phyloP scores from a whole-genome alignment of 2,888 invertebrate species.

The Phengaris alcon region DNA sequence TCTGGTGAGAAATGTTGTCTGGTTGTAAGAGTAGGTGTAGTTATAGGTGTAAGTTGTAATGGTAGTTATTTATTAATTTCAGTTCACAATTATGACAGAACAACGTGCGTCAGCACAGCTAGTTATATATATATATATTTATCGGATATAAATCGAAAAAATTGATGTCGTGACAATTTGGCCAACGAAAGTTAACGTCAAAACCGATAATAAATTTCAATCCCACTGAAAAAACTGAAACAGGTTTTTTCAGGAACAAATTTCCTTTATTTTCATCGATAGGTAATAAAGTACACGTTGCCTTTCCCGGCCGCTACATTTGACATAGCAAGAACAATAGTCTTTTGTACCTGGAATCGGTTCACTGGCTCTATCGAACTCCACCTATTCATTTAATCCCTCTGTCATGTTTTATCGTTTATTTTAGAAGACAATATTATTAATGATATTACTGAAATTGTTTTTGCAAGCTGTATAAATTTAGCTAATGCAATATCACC shows the following conservation, averaged over 20 bases:
- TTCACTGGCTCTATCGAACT: slow-evolving; percentile 55
- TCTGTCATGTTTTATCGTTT: slow-evolving; percentile 65
- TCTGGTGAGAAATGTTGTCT: no score
- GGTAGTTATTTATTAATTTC: no score
- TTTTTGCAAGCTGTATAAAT: background rate
- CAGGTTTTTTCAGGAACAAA: no score
- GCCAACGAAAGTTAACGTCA: background rate
- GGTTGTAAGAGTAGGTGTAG: no score
- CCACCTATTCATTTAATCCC: slow-evolving; percentile 61
- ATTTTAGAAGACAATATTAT: slow-evolving; percentile 58
- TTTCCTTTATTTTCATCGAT: slow-evolving; percentile 41
- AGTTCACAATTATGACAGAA: no score
- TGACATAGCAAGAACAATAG: slow-evolving; percentile 71
- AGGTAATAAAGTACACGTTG: slow-evolving; percentile 57
- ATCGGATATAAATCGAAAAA: background rate
- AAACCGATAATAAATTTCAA: slow-evolving; percentile 3
- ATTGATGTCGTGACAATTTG: slow-evolving; percentile 24
- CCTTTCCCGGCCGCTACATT: slow-evolving; percentile 66
- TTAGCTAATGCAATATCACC: no score
- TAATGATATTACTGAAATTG: slow-evolving; percentile 41
- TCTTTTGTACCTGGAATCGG: slow-evolving; percentile 66
- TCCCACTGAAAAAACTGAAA: slow-evolving; percentile 2
- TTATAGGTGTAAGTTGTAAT: no score
- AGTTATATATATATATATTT: no score
- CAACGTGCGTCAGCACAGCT: no score